Evolutionary conservation across 2,113 vertebrate species (phyloP), one percentile per base, ranked within the genome.

Genomic region (Tretioscincus oriximinensis): DNA sequence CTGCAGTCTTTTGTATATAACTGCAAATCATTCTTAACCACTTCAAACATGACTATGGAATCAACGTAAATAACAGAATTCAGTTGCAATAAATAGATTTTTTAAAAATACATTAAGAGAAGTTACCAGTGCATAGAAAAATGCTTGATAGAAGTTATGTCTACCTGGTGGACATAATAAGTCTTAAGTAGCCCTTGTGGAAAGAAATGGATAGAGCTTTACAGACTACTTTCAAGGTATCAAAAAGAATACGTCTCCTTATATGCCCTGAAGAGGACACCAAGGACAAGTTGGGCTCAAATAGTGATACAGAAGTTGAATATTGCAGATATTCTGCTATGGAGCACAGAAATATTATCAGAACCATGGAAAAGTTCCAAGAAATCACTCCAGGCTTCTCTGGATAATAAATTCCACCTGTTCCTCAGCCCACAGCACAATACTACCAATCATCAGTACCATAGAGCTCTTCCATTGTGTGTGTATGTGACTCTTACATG

Each of bases 361-460:
- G 77, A 71, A 79, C 35, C 66, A 69, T 79, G 77, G 49, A 63
- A 45, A n/a, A 24, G 8, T 45, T 70, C 67, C 77, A 78, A 58
- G 65, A 58, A 47, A 78, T 68, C 31, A 47, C 35, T 64, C 64
- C 45, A 49, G 31, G 61, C 24, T 28, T 71, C 45, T 47, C 67
- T 71, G 41, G 31, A 61, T n/a, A 69, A 71, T 79, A 29, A 70
- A 10, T 7, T 4, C 22, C 29, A 31, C 7, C 35, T 75, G 35
- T 65, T 22, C 14, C 35, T 28, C 64, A 14, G 3, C n/a, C 4
- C 22, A 28, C 20, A 10, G 54, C n/a, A 8, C 5, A 76, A 64
- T 60, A 64, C 24, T 20, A 7, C 31, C 45, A 26, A 14, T 54
- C n/a, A 49, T 28, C 71, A 73, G 26, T 18, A 71, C 45, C 47